These are phyloP conservation scores for Ptiloglossa arizonensis DNA, from an alignment of 1,140 invertebrate species.

Conservation along the genomic window DNA sequence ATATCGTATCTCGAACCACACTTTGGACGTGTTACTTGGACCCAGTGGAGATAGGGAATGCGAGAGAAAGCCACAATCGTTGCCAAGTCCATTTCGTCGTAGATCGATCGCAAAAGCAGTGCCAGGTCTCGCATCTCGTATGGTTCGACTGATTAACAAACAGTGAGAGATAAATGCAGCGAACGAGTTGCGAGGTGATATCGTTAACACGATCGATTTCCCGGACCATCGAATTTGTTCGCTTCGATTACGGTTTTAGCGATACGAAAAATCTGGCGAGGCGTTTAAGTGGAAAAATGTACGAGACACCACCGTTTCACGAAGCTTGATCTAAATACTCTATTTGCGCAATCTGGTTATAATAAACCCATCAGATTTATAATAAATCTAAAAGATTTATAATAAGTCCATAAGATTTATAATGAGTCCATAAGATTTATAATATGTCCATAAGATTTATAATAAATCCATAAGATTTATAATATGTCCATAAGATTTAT, in stretches of 20 bases:
- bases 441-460: no score
- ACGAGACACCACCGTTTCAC: no score
- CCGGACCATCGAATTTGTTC: neutral
- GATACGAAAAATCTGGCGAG: neutral
- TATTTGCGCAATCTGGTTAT: no score
- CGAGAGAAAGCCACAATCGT: slow-evolving; percentile 10
- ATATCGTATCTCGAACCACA: neutral
- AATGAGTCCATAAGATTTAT: no score
- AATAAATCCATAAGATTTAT: no score
- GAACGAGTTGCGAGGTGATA: slow-evolving; percentile 2
- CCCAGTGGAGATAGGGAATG: neutral
- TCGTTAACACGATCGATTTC: neutral
- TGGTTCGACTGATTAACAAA: slow-evolving; percentile 28
- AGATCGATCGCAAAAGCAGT: slow-evolving; percentile 29
- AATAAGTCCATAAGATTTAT: no score
- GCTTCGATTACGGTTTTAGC: neutral
- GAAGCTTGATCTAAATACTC: no score
- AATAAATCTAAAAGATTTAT: no score
- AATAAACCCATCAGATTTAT: no score
- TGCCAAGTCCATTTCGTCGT: slow-evolving; percentile 45
- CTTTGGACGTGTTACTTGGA: slow-evolving; percentile 6
- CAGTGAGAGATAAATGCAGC: neutral
- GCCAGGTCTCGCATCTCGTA: slow-evolving; percentile 28
- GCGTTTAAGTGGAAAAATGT: no score
- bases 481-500: no score